Evolutionary conservation across 2,113 vertebrate species (phyloP).

Genomic region (Rynchops niger): DNA sequence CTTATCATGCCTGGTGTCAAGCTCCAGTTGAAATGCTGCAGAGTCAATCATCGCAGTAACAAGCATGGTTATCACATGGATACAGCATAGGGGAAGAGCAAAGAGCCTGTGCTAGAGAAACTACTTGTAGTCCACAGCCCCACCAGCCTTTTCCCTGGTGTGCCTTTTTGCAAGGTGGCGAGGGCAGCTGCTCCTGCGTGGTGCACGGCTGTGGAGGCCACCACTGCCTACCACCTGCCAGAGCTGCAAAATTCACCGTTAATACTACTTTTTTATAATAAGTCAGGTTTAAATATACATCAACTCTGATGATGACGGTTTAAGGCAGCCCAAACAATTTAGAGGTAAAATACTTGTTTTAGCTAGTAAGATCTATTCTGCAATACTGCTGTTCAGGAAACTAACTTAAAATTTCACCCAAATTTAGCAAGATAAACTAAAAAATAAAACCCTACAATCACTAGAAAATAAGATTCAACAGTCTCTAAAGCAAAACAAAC

Average conservation of each 20-base stretch:
- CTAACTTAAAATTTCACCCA: background rate
- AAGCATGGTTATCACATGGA: background rate
- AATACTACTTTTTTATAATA: background rate
- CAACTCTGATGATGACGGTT: background rate
- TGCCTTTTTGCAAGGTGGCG: background rate
- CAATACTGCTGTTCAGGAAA: background rate
- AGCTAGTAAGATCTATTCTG: background rate
- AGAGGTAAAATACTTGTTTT: background rate
- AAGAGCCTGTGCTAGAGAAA: background rate
- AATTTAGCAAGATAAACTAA: background rate
- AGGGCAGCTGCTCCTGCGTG: accelerated
- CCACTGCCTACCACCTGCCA: background rate
- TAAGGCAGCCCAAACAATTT: background rate
- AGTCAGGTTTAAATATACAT: background rate
- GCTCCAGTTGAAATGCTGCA: conserved; percentile 91
- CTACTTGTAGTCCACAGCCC: background rate
- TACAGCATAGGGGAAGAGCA: accelerated
- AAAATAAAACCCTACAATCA: background rate
- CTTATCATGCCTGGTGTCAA: conserved; percentile 94
- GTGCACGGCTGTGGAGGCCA: accelerated
- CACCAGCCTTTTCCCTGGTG: background rate
- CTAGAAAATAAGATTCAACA: background rate
- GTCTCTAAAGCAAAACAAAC: background rate
- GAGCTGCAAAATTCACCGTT: background rate
- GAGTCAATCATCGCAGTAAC: background rate